Evolutionary conservation across 2,113 vertebrate genomes (phyloP).

Genomic region (Spermophilus dauricus): DNA sequence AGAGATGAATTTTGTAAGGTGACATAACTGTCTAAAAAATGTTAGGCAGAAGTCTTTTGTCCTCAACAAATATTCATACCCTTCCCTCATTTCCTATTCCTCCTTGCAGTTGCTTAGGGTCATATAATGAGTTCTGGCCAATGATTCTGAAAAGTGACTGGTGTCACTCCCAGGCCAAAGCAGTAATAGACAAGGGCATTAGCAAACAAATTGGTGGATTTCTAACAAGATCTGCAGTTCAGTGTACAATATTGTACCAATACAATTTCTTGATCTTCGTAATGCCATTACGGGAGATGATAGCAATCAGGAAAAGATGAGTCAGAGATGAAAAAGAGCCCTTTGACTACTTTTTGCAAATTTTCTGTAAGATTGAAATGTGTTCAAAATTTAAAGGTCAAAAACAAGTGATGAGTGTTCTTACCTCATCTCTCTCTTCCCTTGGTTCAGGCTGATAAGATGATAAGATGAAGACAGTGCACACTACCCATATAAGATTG

Average conservation of each 20-base stretch:
- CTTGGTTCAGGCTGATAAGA: background rate
- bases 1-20: background rate
- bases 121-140: background rate
- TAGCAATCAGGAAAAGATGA: background rate
- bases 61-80: background rate
- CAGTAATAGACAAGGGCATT: background rate
- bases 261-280: background rate
- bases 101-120: background rate
- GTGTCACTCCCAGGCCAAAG: background rate
- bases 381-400: background rate
- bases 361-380: background rate
- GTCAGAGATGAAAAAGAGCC: background rate
- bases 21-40: background rate
- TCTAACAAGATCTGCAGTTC: background rate
- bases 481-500: background rate
- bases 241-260: background rate
- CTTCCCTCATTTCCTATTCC: background rate
- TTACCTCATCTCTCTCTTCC: background rate
- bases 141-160: background rate
- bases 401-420: background rate
- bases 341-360: background rate
- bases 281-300: background rate
- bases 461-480: background rate
- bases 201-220: background rate
- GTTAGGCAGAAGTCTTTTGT: background rate